Evolutionary conservation across 1,140 invertebrate genomes (phyloP).

Genomic region (Armadillidium nasatum): DNA sequence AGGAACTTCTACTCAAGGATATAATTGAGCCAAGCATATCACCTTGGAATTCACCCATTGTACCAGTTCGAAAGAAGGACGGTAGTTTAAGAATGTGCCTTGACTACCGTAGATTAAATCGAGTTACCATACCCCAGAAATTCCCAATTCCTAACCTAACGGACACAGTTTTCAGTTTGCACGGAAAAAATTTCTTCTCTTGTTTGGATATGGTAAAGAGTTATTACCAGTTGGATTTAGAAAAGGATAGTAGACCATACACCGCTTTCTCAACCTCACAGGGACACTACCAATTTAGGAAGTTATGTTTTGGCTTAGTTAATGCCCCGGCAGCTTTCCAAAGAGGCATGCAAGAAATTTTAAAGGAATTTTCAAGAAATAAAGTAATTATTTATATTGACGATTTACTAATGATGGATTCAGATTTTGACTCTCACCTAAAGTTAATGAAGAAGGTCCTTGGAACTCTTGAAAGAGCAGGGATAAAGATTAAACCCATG

Average conservation of each 20-base stretch:
- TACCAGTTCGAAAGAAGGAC: slow-evolving; percentile 6
- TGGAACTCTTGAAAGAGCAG: not conserved
- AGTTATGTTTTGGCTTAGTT: slow-evolving; percentile 13
- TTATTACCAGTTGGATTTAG: slow-evolving; percentile 14
- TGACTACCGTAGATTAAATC: not conserved
- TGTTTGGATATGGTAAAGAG: slow-evolving; percentile 1
- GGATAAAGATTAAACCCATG: slow-evolving; percentile 19
- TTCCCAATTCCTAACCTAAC: slow-evolving; percentile 1
- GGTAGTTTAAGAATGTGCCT: not conserved
- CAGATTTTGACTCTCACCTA: not conserved
- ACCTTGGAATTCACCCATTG: slow-evolving; percentile 12
- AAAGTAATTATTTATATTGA: slow-evolving; percentile 20
- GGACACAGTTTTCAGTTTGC: slow-evolving; percentile 6
- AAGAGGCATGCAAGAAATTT: slow-evolving; percentile 13
- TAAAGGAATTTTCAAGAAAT: not conserved
- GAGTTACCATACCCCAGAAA: slow-evolving; percentile 1
- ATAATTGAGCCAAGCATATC: slow-evolving; percentile 7
- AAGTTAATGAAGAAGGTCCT: not conserved
- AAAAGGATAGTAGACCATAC: not conserved
- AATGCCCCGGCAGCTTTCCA: slow-evolving; percentile 18
- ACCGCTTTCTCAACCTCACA: not conserved
- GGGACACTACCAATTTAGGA: slow-evolving; percentile 8
- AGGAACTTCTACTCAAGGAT: not conserved
- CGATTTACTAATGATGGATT: slow-evolving; percentile 2
- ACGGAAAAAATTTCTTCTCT: slow-evolving; percentile 1